Conservation (phyloP, 2,888 invertebrate genomes). For the Drosophila mulleri region DNA sequence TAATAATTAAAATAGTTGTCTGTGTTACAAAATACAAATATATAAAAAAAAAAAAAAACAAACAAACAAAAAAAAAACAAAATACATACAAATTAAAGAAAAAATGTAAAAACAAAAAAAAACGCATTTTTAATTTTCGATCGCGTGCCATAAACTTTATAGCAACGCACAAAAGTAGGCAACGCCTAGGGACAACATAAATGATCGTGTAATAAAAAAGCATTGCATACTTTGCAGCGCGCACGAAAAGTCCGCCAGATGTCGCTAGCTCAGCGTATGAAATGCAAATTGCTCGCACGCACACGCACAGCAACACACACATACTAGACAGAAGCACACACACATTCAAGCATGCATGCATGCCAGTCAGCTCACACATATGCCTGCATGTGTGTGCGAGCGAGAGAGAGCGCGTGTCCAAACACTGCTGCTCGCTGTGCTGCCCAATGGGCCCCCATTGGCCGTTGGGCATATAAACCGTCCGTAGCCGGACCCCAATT, state of each 20-base stretch:
- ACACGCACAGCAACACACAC: not conserved
- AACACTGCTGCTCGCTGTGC: conserved; percentile 9
- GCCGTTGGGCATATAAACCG: conserved; percentile 39
- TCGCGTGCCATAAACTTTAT: conserved; percentile 66
- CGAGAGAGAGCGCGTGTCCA: conserved; percentile 18
- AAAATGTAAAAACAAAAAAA: conserved; percentile 51
- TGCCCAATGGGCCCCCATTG: conserved; percentile 56
- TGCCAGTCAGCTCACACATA: conserved; percentile 4
- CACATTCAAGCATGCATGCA: conserved; percentile 1
- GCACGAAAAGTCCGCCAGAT: conserved; percentile 29
- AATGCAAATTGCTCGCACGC: conserved; percentile 20
- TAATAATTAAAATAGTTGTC: conserved; percentile 78
- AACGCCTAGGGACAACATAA: not conserved
- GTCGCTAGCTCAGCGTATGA: conserved; percentile 24
- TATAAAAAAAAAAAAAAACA: conserved; percentile 21
- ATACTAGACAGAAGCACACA: conserved; percentile 5
- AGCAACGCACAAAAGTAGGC: conserved; percentile 54
- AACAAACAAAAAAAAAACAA: conserved; percentile 16
- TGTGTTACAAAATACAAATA: conserved; percentile 76
- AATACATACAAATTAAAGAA: conserved; percentile 70
- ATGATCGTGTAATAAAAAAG: conserved; percentile 10
- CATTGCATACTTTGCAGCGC: conserved; percentile 50
- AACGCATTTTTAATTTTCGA: conserved; percentile 38
- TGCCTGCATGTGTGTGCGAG: conserved; percentile 5
- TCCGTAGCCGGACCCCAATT: conserved; percentile 24